Conservation (phyloP, 2,888 invertebrate genomes). For the Drosophila gaucha region DNA sequence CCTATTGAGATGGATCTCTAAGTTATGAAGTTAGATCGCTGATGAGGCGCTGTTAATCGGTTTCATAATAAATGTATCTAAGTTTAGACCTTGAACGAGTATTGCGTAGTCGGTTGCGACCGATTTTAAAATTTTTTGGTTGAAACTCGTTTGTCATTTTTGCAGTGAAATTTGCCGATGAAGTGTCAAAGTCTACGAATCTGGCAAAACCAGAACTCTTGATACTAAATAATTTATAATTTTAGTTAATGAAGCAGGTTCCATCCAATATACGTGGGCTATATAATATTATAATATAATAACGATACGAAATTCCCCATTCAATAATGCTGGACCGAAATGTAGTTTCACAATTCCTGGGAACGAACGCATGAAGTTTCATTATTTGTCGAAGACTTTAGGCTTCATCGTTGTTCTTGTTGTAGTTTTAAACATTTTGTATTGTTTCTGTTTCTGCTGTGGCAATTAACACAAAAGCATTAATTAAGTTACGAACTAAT, state of each 20-base stretch:
- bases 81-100: no score
- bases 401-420: slow-evolving; percentile 11
- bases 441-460: slow-evolving; percentile 41
- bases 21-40: no score
- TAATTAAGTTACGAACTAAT: slow-evolving; percentile 78
- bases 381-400: slow-evolving; percentile 27
- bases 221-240: slow-evolving; percentile 4
- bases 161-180: not conserved
- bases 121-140: not conserved
- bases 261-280: slow-evolving; percentile 1
- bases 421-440: slow-evolving; percentile 23
- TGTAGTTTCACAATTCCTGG: slow-evolving; percentile 8
- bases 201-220: slow-evolving; percentile 6
- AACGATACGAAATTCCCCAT: not conserved
- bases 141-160: not conserved
- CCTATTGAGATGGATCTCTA: no score
- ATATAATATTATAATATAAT: not conserved
- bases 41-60: no score
- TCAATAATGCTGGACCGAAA: slow-evolving; percentile 3
- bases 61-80: no score
- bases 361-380: slow-evolving; percentile 11
- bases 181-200: not conserved
- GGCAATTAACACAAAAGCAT: slow-evolving; percentile 78
- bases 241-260: slow-evolving; percentile 6
- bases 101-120: no score